phyloP scores from a whole-genome alignment of 2,888 invertebrate species.

The Neelides folsomi region DNA sequence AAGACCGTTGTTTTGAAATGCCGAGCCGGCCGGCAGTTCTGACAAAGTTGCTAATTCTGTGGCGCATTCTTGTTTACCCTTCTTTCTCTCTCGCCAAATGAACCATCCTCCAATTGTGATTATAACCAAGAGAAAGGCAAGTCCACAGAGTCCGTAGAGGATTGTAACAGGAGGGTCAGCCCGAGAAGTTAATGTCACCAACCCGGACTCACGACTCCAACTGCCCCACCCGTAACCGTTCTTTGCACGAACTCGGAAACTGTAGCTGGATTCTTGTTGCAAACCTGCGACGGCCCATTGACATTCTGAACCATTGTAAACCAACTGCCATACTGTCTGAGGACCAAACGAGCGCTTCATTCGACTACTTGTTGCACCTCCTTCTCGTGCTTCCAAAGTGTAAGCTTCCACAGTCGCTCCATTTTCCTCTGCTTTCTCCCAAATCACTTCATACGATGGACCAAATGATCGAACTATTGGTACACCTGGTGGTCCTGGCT shows the following conservation, averaged over 20 bases:
- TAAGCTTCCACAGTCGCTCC: conserved; percentile 63
- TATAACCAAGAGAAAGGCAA: conserved; percentile 39
- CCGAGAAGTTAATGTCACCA: conserved; percentile 46
- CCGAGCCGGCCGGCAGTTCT: conserved; percentile 58
- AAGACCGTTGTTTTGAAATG: conserved; percentile 66
- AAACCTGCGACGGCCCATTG: conserved; percentile 65
- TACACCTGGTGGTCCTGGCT: conserved; percentile 63
- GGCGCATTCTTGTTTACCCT: conserved; percentile 43
- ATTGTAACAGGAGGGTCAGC: conserved; percentile 40
- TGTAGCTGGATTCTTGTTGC: conserved; percentile 49
- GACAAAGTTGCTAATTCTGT: conserved; percentile 68
- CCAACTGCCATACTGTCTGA: neutral
- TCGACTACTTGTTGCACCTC: too few relatives aligned
- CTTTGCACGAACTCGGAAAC: conserved; percentile 61
- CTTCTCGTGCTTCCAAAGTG: conserved; percentile 52
- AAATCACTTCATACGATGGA: conserved; percentile 61
- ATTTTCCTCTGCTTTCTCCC: conserved; percentile 63
- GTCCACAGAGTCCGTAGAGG: conserved; percentile 38
- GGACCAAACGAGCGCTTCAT: conserved; percentile 41
- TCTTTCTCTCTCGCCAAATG: too few relatives aligned
- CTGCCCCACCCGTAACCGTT: conserved; percentile 73
- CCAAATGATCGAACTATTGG: conserved; percentile 61
- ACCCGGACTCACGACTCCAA: conserved; percentile 53
- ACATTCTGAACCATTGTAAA: conserved; percentile 44
- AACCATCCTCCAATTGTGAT: conserved; percentile 38